Base-by-base conservation (phyloP, 2,113 vertebrate species). In the Octodon degus region DNA sequence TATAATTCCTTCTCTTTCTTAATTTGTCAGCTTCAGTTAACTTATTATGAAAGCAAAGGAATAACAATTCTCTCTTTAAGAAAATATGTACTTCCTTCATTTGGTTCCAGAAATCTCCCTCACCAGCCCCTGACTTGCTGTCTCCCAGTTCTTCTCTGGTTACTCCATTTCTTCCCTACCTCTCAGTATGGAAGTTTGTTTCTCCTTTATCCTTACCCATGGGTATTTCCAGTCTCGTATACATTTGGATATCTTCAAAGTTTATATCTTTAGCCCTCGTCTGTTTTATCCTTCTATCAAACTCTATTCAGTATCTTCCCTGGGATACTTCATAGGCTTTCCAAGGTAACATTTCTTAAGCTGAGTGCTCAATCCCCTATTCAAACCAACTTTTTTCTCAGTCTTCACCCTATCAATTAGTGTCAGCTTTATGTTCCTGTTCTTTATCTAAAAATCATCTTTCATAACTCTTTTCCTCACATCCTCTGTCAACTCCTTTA, bases 71-170 rank as follows among this genome's bases (percentile, higher is more conserved):
- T 76, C 10, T 60, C 19, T 63, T 68, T 47, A 17, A 22, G 32
- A 86, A 85, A 82, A 17, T 25, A 25, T 4, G 2, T 25, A 43
- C 32, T 58, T 84, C 32, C 25, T 53, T 85, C 70, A 12, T 53
- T 91, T 72, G 13, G 0, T 81, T 81, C 37, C 22, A 50, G 81
- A 67, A 10, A 34, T 37, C 62, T 58, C 27, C 32, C 11, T n/a
- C 2, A 30, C 19, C 9, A 74, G 76, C 10, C 16, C 43, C 22
- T 1, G 22, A 5, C 12, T 14, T 16, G 25, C 50, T 34, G 11
- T 10, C 47, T 72, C 9, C 12, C 20, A 0, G 0, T 30, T 80
- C 43, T 77, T 81, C 3, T 16, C 14, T 7, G 4, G 58, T 34
- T 30, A 20, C 16, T 34, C 2, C 1, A 25, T 22, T 65, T 80